Evolutionary conservation across 2,797 vertebrate genomes (phyloP).

Genomic region (Hemitrygon akajei): DNA sequence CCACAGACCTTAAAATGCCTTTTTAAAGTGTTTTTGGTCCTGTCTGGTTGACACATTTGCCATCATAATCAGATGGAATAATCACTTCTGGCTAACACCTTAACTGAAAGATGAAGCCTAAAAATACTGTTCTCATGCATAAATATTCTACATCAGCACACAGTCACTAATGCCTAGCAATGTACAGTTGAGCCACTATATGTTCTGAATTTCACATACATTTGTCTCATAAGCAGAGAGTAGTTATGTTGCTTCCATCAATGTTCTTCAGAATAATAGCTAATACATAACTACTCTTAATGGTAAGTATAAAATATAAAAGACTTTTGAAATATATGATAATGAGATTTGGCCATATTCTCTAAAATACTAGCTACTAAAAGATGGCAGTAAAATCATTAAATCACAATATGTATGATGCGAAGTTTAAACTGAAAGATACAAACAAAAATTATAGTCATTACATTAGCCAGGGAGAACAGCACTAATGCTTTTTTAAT

Average conservation of each 20-base stretch:
- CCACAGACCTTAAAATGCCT: constrained; percentile 23
- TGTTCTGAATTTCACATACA: constrained; percentile 17
- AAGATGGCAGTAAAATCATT: constrained; percentile 32
- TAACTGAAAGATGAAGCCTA: constrained; percentile 33
- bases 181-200: constrained; percentile 16
- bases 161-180: constrained; percentile 23
- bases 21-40: constrained; percentile 23
- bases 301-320: constrained; percentile 36
- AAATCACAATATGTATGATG: constrained; percentile 18
- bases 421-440: constrained; percentile 32
- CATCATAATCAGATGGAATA: constrained; percentile 32
- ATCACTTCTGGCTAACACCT: constrained; percentile 23
- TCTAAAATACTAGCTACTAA: constrained; percentile 27
- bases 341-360: constrained; percentile 33
- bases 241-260: constrained; percentile 35
- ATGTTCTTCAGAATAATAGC: constrained; percentile 34
- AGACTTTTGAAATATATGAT: constrained; percentile 35
- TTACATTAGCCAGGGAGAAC: constrained; percentile 33
- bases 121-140: constrained; percentile 31
- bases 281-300: constrained; percentile 24
- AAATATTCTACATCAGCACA: constrained; percentile 36
- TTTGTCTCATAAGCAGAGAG: constrained; percentile 18
- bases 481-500: constrained; percentile 36
- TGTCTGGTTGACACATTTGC: constrained; percentile 29
- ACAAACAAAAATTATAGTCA: constrained; percentile 30